These are phyloP conservation scores for Scaptomyza parva DNA, from an alignment of 2,888 invertebrate species.

Conservation along the genomic window DNA sequence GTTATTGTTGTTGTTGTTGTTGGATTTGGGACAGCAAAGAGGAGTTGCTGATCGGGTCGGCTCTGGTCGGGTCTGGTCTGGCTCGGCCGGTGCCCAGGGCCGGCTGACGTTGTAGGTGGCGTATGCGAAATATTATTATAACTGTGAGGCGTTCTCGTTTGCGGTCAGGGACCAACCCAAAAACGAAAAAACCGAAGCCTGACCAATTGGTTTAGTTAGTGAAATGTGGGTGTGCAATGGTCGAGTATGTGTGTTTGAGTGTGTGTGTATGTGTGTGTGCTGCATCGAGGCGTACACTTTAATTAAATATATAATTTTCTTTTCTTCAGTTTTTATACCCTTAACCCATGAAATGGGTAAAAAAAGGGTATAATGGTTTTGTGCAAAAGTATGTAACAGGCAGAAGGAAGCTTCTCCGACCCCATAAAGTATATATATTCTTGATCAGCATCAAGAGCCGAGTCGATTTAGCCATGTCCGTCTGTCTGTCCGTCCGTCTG, in stretches of 20 bases:
- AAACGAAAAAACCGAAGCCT: constrained; percentile 50
- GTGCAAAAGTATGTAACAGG: too few species aligned
- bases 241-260: not conserved
- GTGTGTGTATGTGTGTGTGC: constrained; percentile 25
- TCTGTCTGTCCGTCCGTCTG: too few species aligned
- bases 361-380: too few species aligned
- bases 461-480: too few species aligned
- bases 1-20: constrained; percentile 13
- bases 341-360: too few species aligned
- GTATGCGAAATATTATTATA: constrained; percentile 79
- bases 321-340: too few species aligned
- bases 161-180: constrained; percentile 76
- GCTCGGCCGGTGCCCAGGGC: constrained; percentile 55
- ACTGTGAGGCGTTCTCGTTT: constrained; percentile 75
- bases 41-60: too few species aligned
- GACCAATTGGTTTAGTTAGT: constrained; percentile 76
- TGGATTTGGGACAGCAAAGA: constrained; percentile 58
- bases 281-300: constrained; percentile 71
- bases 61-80: too few species aligned
- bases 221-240: constrained; percentile 74
- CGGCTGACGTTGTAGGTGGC: constrained; percentile 71
- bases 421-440: too few species aligned
- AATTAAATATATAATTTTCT: constrained; percentile 69
- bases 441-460: too few species aligned
- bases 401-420: too few species aligned